These are phyloP conservation scores for Perdita meconis DNA, from an alignment of 2,888 invertebrate genomes.

Conservation along the genomic window DNA sequence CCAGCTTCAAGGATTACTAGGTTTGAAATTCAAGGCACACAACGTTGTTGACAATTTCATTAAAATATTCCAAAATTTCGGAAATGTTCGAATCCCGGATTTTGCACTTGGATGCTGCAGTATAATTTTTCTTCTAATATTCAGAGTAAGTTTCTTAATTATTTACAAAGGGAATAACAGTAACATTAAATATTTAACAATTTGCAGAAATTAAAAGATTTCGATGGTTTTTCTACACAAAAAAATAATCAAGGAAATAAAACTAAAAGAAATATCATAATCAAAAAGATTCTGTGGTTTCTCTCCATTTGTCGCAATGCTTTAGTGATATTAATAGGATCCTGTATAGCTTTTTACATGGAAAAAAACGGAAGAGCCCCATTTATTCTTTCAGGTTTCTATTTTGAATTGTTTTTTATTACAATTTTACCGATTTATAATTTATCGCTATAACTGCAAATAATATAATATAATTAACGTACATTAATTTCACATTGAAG, in stretches of 20 bases:
- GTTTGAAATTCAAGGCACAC: conserved; percentile 89
- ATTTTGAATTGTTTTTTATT: neutral
- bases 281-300: conserved; percentile 89
- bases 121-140: conserved; percentile 89
- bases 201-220: conserved; percentile 85
- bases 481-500: conserved; percentile 80
- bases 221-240: conserved; percentile 73
- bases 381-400: conserved; percentile 85
- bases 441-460: too few species aligned
- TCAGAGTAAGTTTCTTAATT: conserved; percentile 88
- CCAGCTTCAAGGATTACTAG: conserved; percentile 91
- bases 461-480: neutral
- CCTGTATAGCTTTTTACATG: conserved; percentile 86
- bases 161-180: neutral
- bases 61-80: conserved; percentile 89
- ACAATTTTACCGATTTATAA: neutral
- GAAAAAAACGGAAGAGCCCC: conserved; percentile 85
- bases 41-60: conserved; percentile 90
- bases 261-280: conserved; percentile 79
- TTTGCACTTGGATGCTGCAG: conserved; percentile 89
- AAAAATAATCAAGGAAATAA: neutral
- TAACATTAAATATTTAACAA: neutral
- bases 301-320: conserved; percentile 92
- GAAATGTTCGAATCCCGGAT: conserved; percentile 89
- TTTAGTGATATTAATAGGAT: conserved; percentile 88